A percentile compares a stretch with the other conserved stretches of the same genome.
Conservation (phyloP, 2,888 invertebrate species). For the Orthosia cruda region DNA sequence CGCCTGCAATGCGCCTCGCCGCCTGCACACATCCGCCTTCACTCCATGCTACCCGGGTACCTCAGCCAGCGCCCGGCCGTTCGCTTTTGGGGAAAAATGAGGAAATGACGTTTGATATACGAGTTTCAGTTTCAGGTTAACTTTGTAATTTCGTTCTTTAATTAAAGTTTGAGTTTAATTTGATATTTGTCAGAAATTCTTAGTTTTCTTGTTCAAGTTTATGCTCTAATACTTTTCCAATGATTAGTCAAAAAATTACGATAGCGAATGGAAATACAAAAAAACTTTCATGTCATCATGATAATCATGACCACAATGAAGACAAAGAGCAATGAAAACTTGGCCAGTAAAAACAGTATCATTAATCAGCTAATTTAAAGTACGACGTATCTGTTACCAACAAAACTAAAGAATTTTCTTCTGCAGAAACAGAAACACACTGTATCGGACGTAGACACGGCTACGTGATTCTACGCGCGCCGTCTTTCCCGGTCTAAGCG, state of each 20-base stretch:
- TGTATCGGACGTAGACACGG: slow-evolving; percentile 71
- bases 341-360: background rate
- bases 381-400: background rate
- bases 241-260: background rate
- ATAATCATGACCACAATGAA: background rate
- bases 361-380: slow-evolving; percentile 38
- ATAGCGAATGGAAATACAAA: background rate
- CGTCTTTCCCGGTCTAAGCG: slow-evolving; percentile 72
- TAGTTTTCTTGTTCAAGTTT: background rate
- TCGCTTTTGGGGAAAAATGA: slow-evolving; percentile 67
- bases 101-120: slow-evolving; percentile 62
- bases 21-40: slow-evolving; percentile 77
- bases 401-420: slow-evolving; percentile 26
- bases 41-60: slow-evolving; percentile 85
- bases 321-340: background rate
- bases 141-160: slow-evolving; percentile 31
- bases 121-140: slow-evolving; percentile 43
- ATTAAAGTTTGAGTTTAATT: slow-evolving; percentile 33
- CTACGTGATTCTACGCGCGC: slow-evolving; percentile 84
- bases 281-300: background rate
- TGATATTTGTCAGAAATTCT: slow-evolving; percentile 1
- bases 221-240: background rate
- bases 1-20: slow-evolving; percentile 91
- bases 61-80: slow-evolving; percentile 70
- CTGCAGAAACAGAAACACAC: slow-evolving; percentile 46